These are phyloP conservation scores for Gavia stellata DNA, from an alignment of 2,113 vertebrate species.

Conservation along the genomic window DNA sequence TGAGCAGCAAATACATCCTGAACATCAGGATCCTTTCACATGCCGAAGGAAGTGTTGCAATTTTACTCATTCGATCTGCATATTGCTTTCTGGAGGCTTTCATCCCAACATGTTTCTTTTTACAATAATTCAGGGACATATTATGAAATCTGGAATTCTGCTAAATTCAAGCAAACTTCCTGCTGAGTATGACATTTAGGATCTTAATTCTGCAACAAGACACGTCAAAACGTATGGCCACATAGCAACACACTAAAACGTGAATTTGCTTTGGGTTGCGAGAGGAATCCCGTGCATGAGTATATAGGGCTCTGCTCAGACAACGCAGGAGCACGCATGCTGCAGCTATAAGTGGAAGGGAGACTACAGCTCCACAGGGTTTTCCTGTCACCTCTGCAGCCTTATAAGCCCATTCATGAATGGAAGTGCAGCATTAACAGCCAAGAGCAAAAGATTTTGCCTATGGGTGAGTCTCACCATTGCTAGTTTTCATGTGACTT, in stretches of 20 bases:
- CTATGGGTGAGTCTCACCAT: neutral
- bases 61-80: neutral
- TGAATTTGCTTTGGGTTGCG: neutral
- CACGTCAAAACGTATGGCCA: neutral
- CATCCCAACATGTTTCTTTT: neutral
- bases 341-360: neutral
- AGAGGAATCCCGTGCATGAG: neutral
- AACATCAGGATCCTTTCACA: neutral
- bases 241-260: neutral
- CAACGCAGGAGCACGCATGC: accelerated
- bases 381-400: neutral
- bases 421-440: neutral
- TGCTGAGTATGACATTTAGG: neutral
- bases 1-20: neutral
- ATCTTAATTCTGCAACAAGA: neutral
- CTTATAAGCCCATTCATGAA: neutral
- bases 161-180: neutral
- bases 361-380: neutral
- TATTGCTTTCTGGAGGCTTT: neutral
- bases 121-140: neutral
- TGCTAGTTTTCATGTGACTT: neutral
- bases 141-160: neutral
- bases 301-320: neutral
- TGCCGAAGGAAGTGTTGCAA: neutral
- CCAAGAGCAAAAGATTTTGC: neutral